phyloP scores from a whole-genome alignment of 2,113 vertebrate genomes.

The Passer montanus region DNA sequence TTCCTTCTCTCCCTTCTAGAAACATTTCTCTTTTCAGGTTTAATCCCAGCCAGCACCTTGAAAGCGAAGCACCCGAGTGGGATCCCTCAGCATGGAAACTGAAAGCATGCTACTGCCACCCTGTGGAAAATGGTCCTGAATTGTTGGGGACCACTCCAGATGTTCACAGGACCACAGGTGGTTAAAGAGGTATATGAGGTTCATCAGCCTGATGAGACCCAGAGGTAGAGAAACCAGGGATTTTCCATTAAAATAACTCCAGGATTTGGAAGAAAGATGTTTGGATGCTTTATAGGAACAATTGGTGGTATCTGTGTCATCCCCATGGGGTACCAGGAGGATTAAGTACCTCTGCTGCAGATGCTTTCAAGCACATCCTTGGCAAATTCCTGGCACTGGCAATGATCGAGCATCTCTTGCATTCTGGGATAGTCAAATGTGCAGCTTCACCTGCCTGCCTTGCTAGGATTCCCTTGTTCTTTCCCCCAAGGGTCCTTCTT shows the following conservation, averaged over 20 bases:
- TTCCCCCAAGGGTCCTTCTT: not conserved
- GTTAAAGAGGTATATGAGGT: not conserved
- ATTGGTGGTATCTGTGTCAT: not conserved
- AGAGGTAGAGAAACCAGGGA: not conserved
- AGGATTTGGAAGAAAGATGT: not conserved
- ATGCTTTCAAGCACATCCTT: not conserved
- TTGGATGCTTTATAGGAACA: not conserved
- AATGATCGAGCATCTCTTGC: not conserved
- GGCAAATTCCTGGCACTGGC: not conserved
- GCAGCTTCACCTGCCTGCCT: not conserved
- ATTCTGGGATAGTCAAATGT: rapidly evolving
- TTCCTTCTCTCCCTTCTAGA: not conserved
- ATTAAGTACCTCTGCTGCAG: not conserved
- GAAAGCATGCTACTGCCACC: conserved; percentile 45
- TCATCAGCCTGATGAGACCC: not conserved
- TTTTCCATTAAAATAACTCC: not conserved
- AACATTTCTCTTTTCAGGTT: not conserved
- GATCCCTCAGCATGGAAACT: not conserved
- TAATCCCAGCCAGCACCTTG: not conserved
- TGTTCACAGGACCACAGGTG: not conserved
- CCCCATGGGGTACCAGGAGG: not conserved
- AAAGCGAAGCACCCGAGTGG: not conserved
- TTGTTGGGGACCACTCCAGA: not conserved
- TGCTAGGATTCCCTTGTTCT: not conserved
- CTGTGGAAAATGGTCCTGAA: conserved; percentile 11